Base-by-base conservation (phyloP, 2,113 vertebrate species). In the Callorhinus ursinus region DNA sequence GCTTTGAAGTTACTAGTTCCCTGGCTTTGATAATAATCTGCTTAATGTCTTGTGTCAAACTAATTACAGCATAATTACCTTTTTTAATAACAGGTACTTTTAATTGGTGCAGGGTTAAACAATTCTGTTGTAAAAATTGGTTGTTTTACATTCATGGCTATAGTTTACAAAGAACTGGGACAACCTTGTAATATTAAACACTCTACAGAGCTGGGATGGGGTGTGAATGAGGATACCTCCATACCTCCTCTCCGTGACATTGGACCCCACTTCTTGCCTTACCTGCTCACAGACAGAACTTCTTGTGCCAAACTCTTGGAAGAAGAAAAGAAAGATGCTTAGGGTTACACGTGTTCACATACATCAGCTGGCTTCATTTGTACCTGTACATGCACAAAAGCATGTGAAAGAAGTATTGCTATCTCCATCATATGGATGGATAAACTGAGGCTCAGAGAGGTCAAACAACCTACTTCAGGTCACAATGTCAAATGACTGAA, bases 11-110 rank as follows among this genome's bases (percentile, higher is more conserved):
- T 94, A 51, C 96, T 98, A 81, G 97, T 98, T 98, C 96, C 94
- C 95, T 96, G 96, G 5, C 97, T 98, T 97, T 86, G 98, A 98
- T 98, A 98, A 98, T 98, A 98, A 98, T 98, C 98, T 97, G 98
- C 97, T 98, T 98, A 95, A 98, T 95, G 98, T 96, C 98, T 98
- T 72, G 96, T 97, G 98, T 98, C 98, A 97, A 97, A 98, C 97
- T 97, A 98, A 98, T 98, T 98, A 97, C 81, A 93, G 90, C 93
- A 61, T 95, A 98, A 98, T 98, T 98, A 82, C 96, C 98, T 94
- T 95, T 96, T 97, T 98, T 87, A 98, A 96, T 97, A 98, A 77
- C 96, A 98, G 98, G 98, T 98, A 93, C 97, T 95, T 96, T 72
- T 94, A 97, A 97, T 97, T 96, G 98, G 98, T 79, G 93, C 95